These are phyloP conservation scores for Erythrolamprus reginae DNA, from an alignment of 2,113 vertebrate species.

Conservation along the genomic window DNA sequence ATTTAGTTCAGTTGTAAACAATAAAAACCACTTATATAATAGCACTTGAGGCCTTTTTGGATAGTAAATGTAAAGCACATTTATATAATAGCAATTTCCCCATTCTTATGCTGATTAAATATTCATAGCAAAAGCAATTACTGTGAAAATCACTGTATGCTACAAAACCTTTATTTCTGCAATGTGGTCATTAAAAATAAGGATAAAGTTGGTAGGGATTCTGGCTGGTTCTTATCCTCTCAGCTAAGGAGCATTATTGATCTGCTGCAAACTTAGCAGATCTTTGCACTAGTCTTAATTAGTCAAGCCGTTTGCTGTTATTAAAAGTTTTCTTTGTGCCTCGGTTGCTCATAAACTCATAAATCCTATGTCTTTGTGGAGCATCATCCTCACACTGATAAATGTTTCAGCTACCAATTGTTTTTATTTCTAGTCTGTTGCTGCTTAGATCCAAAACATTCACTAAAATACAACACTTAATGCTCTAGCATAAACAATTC, in stretches of 20 bases:
- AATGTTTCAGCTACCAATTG: constrained; percentile 36
- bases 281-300: constrained; percentile 23
- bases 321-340: constrained; percentile 44
- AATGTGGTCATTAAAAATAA: constrained; percentile 23
- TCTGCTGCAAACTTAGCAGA: constrained; percentile 24
- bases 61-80: constrained; percentile 34
- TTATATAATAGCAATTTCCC: constrained; percentile 46
- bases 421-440: constrained; percentile 20
- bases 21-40: constrained; percentile 14
- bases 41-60: constrained; percentile 7
- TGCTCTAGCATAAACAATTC: not conserved
- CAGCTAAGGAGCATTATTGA: constrained; percentile 26
- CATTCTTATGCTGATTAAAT: constrained; percentile 44
- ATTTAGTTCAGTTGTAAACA: not conserved
- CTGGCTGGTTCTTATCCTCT: constrained; percentile 5
- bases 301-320: constrained; percentile 30
- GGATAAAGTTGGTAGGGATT: constrained; percentile 27
- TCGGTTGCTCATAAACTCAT: constrained; percentile 30
- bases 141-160: constrained; percentile 32
- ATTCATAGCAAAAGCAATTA: constrained; percentile 46
- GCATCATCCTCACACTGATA: constrained; percentile 30
- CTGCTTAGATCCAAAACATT: constrained; percentile 37
- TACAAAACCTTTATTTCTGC: constrained; percentile 39
- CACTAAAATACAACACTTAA: not conserved
- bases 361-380: constrained; percentile 16